These are phyloP conservation scores for Spea multiplicata DNA, from an alignment of 2,113 vertebrate species.

Conservation along the genomic window DNA sequence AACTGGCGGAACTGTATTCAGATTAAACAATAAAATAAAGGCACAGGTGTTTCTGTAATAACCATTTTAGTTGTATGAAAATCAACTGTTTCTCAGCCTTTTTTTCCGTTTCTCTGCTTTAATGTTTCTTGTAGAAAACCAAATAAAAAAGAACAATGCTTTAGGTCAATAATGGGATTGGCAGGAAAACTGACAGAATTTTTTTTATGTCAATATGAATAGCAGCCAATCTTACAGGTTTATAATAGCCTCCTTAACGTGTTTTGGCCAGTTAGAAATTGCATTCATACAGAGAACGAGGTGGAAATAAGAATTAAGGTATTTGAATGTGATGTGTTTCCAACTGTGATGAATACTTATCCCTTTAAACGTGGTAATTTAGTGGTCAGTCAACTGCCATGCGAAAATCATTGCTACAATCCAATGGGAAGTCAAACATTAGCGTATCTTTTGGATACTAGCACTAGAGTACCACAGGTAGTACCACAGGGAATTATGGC, in stretches of 20 bases:
- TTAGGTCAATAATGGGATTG: constrained; percentile 51
- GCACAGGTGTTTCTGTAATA: constrained; percentile 53
- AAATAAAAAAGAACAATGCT: constrained; percentile 49
- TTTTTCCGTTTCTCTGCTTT: constrained; percentile 49
- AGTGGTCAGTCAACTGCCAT: constrained; percentile 52
- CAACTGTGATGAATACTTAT: constrained; percentile 41
- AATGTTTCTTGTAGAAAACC: constrained; percentile 50
- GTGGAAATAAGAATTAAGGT: constrained; percentile 53
- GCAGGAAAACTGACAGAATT: constrained; percentile 48
- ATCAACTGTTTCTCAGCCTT: constrained; percentile 56
- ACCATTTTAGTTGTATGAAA: constrained; percentile 57
- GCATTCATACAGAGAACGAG: constrained; percentile 50
- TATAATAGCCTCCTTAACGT: constrained; percentile 54
- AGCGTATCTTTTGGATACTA: neutral
- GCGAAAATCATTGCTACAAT: constrained; percentile 41
- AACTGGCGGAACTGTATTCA: constrained; percentile 52
- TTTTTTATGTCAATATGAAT: too few relatives aligned
- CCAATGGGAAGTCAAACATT: neutral
- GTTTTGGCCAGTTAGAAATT: constrained; percentile 52
- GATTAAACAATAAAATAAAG: constrained; percentile 50
- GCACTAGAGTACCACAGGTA: too few relatives aligned
- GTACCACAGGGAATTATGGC: too few relatives aligned
- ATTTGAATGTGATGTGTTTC: constrained; percentile 33
- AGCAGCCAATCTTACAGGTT: constrained; percentile 49
- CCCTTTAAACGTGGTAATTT: constrained; percentile 49